phyloP scores from a whole-genome alignment of 1,140 invertebrate species.

The Callitettix versicolor region DNA sequence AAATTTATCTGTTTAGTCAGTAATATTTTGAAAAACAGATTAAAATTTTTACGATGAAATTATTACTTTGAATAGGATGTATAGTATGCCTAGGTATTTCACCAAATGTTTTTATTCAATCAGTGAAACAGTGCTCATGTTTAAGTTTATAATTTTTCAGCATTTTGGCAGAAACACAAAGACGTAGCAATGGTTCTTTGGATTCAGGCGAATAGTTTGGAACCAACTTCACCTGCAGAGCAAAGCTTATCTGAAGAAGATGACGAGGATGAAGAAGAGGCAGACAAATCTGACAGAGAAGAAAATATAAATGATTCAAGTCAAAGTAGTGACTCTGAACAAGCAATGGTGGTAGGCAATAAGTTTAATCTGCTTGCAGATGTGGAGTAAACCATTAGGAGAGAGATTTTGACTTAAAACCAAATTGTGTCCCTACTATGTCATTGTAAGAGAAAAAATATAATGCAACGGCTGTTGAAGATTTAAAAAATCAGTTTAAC shows the following conservation, averaged over 20 bases:
- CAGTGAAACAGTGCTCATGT: no score
- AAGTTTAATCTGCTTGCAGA: conserved; percentile 31
- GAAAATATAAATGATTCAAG: conserved; percentile 4
- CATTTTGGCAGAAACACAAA: conserved; percentile 42
- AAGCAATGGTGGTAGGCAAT: conserved; percentile 26
- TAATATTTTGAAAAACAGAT: neutral
- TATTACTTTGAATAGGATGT: neutral
- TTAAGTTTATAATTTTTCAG: conserved; percentile 28
- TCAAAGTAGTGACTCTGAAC: conserved; percentile 9
- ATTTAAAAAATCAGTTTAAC: no score
- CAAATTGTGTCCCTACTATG: no score
- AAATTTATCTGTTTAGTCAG: neutral
- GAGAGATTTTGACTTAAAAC: no score
- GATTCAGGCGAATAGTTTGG: conserved; percentile 45
- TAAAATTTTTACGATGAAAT: neutral
- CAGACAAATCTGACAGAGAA: conserved; percentile 6
- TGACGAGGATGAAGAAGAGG: conserved; percentile 4
- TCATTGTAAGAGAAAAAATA: no score
- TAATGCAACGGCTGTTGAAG: no score
- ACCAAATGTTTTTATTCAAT: no score
- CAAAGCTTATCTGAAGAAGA: conserved; percentile 21
- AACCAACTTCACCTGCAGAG: conserved; percentile 12
- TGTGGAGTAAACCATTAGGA: neutral
- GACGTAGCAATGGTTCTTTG: conserved; percentile 47
- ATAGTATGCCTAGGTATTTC: neutral